Conservation (phyloP, 2,888 invertebrate genomes). For the Pachycephus smyrnensis region DNA sequence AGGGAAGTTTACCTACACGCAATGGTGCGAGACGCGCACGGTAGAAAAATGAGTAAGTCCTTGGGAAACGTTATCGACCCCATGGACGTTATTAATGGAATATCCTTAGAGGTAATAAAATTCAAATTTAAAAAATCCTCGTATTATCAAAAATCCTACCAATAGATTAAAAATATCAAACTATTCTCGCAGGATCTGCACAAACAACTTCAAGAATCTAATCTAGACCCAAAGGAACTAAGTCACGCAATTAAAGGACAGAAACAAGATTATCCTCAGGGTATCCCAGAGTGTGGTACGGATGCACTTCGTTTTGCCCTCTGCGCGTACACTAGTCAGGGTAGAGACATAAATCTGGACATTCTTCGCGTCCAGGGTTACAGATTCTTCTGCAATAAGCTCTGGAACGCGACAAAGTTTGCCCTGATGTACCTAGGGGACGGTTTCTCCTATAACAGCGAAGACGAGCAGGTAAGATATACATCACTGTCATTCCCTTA, state of each 20-base stretch:
- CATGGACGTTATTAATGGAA: constrained; percentile 92
- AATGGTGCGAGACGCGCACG: constrained; percentile 97
- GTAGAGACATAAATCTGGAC: constrained; percentile 96
- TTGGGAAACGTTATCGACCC: constrained; percentile 98
- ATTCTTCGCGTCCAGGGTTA: constrained; percentile 94
- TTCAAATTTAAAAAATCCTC: background rate
- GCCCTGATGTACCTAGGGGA: constrained; percentile 80
- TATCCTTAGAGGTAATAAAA: constrained; percentile 75
- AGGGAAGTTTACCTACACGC: constrained; percentile 95
- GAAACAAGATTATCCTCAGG: constrained; percentile 76
- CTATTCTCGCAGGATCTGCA: constrained; percentile 71
- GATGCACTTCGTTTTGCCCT: constrained; percentile 94
- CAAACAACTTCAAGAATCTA: constrained; percentile 79
- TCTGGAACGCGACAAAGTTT: constrained; percentile 99
- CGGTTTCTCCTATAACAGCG: constrained; percentile 69
- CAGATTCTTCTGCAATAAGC: constrained; percentile 97
- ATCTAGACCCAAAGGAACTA: constrained; percentile 86
- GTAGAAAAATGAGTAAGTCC: constrained; percentile 99
- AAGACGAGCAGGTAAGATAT: constrained; percentile 44
- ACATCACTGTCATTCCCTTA: background rate
- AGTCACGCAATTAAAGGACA: constrained; percentile 67
- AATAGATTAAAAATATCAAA: background rate
- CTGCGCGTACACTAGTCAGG: constrained; percentile 89
- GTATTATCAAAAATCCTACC: background rate
- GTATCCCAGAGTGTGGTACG: constrained; percentile 97